Evolutionary conservation across 2,888 invertebrate genomes (phyloP), one percentile per base, ranked within the genome.

Genomic region (Plusia festucae): DNA sequence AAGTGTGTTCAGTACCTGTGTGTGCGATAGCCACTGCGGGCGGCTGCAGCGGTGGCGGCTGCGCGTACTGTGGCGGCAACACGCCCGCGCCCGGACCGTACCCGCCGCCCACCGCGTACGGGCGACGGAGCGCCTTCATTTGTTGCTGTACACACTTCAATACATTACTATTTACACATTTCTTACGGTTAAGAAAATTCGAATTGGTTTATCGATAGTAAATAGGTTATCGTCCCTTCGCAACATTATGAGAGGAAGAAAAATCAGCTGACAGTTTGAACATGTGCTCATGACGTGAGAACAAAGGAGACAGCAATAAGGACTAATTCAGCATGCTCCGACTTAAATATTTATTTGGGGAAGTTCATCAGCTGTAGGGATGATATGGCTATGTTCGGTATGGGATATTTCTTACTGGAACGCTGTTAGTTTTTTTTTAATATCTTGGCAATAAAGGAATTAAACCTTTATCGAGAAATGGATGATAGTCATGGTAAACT

Each of bases 121-220:
- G 85, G 53, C 93, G 92, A 9, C 94, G 92, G 78, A 94, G 82
- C 73, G 85, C 86, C 85, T 94, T 93, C 85, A 92, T 90, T 74
- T 87, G 89, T 82, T 90, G 90, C 89, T 88, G 84, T 8, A 70
- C 18, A 68, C 58, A 60, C 8, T 44, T 57, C 60, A 46, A 68
- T 20, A 46, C 40, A 68, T 65, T 66, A 66, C 9, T 9, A 9
- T 9, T 7, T 9, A 6, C 30, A 9, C 30, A 30, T 6, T 30
- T 9, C 7, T 30, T n/a, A n/a, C n/a, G n/a, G n/a, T n/a, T n/a
- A n/a, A n/a, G n/a, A n/a, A n/a, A n/a, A n/a, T n/a, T n/a, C n/a
- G n/a, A n/a, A n/a, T n/a, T n/a, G n/a, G n/a, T n/a, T n/a, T n/a
- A n/a, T n/a, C n/a, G n/a, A n/a, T n/a, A n/a, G n/a, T n/a, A n/a